Conservation (phyloP, 2,113 vertebrate species). For the Taxidea taxus region DNA sequence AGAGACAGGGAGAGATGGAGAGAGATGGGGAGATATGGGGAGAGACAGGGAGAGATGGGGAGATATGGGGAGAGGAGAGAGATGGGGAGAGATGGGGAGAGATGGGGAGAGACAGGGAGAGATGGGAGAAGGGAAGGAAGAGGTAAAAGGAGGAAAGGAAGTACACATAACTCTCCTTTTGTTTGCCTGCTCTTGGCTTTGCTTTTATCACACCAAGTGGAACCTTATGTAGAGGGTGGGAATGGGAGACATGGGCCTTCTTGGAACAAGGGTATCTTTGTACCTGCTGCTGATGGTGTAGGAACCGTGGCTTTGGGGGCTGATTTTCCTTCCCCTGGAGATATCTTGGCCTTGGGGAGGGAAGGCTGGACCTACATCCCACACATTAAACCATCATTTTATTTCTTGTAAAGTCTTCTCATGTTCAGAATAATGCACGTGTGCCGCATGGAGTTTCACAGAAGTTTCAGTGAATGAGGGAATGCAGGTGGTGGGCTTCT, state of each 20-base stretch:
- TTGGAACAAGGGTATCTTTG: background rate
- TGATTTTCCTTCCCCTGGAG: background rate
- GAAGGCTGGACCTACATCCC: background rate
- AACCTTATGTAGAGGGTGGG: accelerated
- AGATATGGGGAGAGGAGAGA: background rate
- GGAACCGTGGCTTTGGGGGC: background rate
- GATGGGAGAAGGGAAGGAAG: background rate
- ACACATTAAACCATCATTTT: background rate
- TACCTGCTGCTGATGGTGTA: background rate
- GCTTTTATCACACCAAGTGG: background rate
- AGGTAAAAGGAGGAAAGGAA: background rate
- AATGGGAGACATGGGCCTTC: background rate
- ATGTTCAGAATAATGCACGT: background rate
- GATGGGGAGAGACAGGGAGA: background rate
- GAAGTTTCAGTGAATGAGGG: background rate
- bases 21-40: background rate
- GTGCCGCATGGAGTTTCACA: background rate
- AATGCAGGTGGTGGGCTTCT: background rate
- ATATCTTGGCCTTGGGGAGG: background rate
- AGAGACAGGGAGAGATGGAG: background rate
- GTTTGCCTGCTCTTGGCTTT: background rate
- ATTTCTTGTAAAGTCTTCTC: background rate
- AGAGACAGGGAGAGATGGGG: background rate
- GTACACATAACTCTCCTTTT: too few relatives aligned
- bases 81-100: background rate